phyloP scores from a whole-genome alignment of 2,888 invertebrate species.

The Idaea straminata region DNA sequence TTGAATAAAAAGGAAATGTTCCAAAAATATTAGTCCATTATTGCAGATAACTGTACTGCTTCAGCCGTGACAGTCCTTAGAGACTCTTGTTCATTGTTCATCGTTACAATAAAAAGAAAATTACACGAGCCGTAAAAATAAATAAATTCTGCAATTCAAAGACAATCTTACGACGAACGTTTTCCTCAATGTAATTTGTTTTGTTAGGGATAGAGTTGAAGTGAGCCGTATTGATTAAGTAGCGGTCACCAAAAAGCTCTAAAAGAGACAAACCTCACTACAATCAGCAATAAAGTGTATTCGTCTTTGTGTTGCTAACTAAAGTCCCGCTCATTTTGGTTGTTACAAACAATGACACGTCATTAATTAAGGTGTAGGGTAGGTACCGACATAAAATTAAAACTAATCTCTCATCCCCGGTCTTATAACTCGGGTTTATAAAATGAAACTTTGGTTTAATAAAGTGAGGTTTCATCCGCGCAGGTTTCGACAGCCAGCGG shows the following conservation, averaged over 20 bases:
- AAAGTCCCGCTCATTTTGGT: background rate
- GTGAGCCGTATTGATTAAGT: conserved; percentile 6
- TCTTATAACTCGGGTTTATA: background rate
- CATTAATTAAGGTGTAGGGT: background rate
- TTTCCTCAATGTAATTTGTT: conserved; percentile 27
- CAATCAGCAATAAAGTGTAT: background rate
- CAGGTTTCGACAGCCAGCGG: conserved; percentile 23
- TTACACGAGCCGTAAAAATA: conserved; percentile 28
- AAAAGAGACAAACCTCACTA: background rate
- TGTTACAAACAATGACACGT: background rate
- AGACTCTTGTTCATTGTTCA: conserved; percentile 27
- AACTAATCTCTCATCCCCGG: background rate
- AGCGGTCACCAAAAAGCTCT: background rate
- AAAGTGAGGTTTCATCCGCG: background rate
- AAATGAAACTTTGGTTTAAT: background rate
- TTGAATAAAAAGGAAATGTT: conserved; percentile 7
- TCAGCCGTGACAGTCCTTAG: conserved; percentile 26
- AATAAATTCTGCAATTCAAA: conserved; percentile 27
- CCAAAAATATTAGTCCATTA: conserved; percentile 13
- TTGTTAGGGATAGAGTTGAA: conserved; percentile 14
- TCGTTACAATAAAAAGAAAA: conserved; percentile 31
- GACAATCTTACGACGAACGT: conserved; percentile 18
- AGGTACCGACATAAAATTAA: background rate
- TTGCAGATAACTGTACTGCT: conserved; percentile 13
- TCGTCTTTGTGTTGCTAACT: background rate